Conservation (phyloP, 2,113 vertebrate species). For the Sylvilagus bachmani region DNA sequence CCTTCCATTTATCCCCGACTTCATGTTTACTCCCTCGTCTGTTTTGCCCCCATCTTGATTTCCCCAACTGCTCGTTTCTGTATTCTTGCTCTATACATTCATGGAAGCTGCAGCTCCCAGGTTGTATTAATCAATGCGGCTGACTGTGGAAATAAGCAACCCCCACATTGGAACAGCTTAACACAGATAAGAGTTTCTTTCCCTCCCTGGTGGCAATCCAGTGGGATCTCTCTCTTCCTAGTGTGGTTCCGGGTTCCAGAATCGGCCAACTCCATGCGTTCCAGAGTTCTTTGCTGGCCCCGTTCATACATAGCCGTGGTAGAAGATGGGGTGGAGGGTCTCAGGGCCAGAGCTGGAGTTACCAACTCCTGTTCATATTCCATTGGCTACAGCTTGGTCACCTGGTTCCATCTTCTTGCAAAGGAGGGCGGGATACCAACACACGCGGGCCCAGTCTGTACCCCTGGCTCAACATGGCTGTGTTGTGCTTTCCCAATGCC, state of each 20-base stretch:
- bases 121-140: background rate
- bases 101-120: background rate
- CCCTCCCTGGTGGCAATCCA: background rate
- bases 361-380: background rate
- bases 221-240: background rate
- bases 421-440: background rate
- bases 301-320: background rate
- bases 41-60: slow-evolving; percentile 13
- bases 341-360: background rate
- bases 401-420: background rate
- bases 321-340: background rate
- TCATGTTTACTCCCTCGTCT: background rate
- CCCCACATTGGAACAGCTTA: background rate
- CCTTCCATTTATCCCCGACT: background rate
- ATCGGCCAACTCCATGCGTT: background rate
- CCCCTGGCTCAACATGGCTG: background rate
- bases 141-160: background rate
- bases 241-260: background rate
- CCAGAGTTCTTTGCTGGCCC: background rate
- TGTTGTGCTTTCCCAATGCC: background rate
- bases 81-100: background rate
- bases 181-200: slow-evolving; percentile 5
- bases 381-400: background rate
- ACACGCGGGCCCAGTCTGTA: background rate
- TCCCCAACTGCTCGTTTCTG: slow-evolving; percentile 17